Evolutionary conservation across 2,888 invertebrate genomes (phyloP), one percentile per base, ranked within the genome.

Genomic region (Ecdyonurus torrentis): DNA sequence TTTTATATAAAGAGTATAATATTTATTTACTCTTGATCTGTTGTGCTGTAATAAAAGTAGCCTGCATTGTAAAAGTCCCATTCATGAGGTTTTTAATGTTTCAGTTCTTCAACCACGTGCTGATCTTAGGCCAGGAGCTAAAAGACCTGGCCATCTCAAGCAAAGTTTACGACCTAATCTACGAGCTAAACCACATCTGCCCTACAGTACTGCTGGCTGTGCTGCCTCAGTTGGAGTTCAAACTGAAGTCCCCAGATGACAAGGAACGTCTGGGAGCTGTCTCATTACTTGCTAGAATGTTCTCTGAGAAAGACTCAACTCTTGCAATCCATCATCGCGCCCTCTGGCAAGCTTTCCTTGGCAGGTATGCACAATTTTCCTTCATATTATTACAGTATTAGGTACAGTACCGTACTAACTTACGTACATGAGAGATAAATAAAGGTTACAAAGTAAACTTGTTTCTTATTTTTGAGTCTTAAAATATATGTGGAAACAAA

Each of bases 131-230:
- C 63, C 94, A 92, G 75, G 89, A 91, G 72, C 91, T 92, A 72
- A 87, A 85, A 70, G 84, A 81, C 66, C 79, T 90, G 61, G 79
- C 85, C 67, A 91, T 91, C 70, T 86, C 86, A 71, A 80, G 81
- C 60, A 91, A 91, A 80, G 87, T 97, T 52, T 97, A 94, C 76
- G 95, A 97, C 76, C 81, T 98, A 67, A 94, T 98, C 67, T 96
- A 96, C 74, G 97, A 98, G 76, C 77, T 98, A 69, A 92, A 97
- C 76, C 88, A 89, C 72, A 95, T 96, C 70, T 90, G 92, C 71
- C 90, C 96, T 0, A 83, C 85, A 69, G 85, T 97, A 52, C 77
- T 98, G 63, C 77, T 88, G 58, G 85, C 93, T 2, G 93, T 96
- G 22, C 77, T 97, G 66, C 97, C 97, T 0, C 96, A 97, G 73